Conservation (phyloP, 2,113 vertebrate genomes). For the Eulemur rufifrons region DNA sequence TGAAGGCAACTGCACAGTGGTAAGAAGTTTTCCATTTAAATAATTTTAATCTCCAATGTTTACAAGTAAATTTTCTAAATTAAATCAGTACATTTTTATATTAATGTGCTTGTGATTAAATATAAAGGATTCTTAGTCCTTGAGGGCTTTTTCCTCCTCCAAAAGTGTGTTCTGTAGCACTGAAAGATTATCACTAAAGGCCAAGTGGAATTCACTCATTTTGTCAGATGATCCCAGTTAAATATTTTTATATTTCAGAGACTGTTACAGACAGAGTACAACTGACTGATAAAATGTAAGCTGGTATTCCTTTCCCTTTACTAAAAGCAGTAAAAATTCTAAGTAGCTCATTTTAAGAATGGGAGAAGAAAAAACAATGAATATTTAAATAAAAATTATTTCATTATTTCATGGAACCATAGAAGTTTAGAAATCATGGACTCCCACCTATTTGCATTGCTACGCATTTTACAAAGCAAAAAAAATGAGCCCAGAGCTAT, state of each 20-base stretch:
- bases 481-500: neutral
- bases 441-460: neutral
- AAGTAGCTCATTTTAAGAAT: neutral
- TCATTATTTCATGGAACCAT: neutral
- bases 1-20: neutral
- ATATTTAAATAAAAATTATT: conserved; percentile 18
- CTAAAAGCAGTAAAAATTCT: neutral
- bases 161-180: neutral
- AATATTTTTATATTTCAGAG: conserved; percentile 1
- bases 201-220: neutral
- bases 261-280: neutral
- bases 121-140: neutral
- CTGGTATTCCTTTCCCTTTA: neutral
- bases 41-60: conserved; percentile 18
- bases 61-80: neutral
- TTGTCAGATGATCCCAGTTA: neutral
- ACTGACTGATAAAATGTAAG: neutral
- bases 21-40: conserved; percentile 1
- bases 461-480: neutral
- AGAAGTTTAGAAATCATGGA: neutral
- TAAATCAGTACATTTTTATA: neutral
- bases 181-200: conserved; percentile 1
- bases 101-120: conserved; percentile 14
- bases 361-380: neutral
- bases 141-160: neutral